These are phyloP conservation scores for Monoplex corrugatus DNA, from an alignment of 2,888 invertebrate species.

Conservation along the genomic window DNA sequence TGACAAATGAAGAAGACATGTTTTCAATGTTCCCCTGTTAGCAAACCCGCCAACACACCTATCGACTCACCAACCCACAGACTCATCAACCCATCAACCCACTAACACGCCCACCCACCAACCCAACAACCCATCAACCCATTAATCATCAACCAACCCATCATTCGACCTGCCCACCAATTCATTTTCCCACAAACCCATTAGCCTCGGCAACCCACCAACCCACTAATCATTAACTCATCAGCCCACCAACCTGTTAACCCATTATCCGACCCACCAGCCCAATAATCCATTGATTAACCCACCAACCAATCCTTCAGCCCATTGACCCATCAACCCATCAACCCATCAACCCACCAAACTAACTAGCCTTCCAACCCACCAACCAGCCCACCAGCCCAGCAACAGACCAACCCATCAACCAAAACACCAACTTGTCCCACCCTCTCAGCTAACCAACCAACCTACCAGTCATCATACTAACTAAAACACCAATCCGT, in stretches of 20 bases:
- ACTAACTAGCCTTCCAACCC: background rate
- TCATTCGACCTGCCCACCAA: background rate
- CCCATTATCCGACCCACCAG: background rate
- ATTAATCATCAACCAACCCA: background rate
- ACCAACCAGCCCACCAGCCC: too few relatives aligned
- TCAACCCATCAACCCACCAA: background rate
- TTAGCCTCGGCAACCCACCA: too few relatives aligned
- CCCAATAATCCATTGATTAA: background rate
- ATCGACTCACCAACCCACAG: background rate
- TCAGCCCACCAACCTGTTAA: constrained; percentile 33
- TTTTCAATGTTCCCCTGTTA: too few relatives aligned
- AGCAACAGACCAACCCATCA: too few relatives aligned
- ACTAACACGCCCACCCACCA: background rate
- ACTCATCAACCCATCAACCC: background rate
- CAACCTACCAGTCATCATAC: too few relatives aligned
- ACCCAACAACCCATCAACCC: background rate
- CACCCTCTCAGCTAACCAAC: background rate
- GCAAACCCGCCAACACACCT: background rate
- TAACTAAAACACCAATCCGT: too few relatives aligned
- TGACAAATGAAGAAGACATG: too few relatives aligned
- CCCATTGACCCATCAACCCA: too few relatives aligned
- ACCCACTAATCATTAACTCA: too few relatives aligned
- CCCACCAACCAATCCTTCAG: too few relatives aligned
- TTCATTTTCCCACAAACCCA: background rate
- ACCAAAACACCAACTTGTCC: too few relatives aligned